These are phyloP conservation scores for Botia almorhae DNA, from an alignment of 2,797 vertebrate species.

Conservation along the genomic window DNA sequence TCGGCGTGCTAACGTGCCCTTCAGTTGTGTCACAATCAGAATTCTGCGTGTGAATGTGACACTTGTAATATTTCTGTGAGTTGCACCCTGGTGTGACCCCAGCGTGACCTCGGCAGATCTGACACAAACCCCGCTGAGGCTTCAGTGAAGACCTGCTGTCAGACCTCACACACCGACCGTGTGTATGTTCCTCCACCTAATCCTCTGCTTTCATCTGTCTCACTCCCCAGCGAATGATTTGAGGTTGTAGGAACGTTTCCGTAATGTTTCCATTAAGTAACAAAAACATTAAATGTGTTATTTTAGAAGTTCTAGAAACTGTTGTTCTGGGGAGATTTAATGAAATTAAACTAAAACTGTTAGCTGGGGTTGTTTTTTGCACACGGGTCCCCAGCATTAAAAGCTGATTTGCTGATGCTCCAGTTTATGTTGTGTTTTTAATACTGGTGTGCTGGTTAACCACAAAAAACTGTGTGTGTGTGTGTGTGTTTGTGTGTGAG, in stretches of 20 bases:
- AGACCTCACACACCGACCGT: slow-evolving; percentile 62
- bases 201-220: slow-evolving; percentile 38
- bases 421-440: too few species aligned
- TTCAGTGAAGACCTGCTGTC: slow-evolving; percentile 73
- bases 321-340: background rate
- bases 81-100: slow-evolving; percentile 11
- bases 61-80: slow-evolving; percentile 7
- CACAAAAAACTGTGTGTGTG: too few species aligned
- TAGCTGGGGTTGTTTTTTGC: too few species aligned
- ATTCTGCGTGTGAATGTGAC: background rate
- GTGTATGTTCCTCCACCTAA: slow-evolving; percentile 18
- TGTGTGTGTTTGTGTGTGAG: too few species aligned
- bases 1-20: background rate
- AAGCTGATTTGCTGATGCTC: too few species aligned
- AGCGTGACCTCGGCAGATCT: background rate
- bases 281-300: too few species aligned
- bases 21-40: background rate
- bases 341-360: too few species aligned
- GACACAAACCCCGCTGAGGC: slow-evolving; percentile 65
- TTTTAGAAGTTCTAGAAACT: too few species aligned
- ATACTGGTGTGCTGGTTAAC: too few species aligned
- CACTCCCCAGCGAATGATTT: slow-evolving; percentile 10
- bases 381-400: too few species aligned
- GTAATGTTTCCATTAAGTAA: too few species aligned
- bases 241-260: too few species aligned